Evolutionary conservation across 2,113 vertebrate genomes (phyloP).

Genomic region (Ammodytes dubius): DNA sequence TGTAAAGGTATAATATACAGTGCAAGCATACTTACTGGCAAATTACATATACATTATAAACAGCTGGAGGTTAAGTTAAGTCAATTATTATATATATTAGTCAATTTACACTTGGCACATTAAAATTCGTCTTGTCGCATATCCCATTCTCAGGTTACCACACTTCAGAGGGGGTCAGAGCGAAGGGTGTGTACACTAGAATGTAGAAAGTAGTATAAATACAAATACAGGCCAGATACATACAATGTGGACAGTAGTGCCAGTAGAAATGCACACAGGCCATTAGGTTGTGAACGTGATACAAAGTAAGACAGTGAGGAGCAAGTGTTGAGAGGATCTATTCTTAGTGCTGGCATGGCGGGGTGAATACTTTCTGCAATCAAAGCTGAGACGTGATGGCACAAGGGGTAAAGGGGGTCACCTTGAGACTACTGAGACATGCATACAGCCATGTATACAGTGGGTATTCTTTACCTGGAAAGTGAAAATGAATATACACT

Average conservation of each 20-base stretch:
- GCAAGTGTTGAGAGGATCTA: constrained; percentile 52
- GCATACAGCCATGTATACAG: neutral
- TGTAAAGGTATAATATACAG: too few species aligned
- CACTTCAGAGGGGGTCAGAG: too few species aligned
- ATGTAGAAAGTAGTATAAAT: constrained; percentile 26
- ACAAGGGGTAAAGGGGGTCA: constrained; percentile 44
- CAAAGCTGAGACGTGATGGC: constrained; percentile 16
- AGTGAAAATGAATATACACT: neutral
- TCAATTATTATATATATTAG: too few species aligned
- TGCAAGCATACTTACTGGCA: too few species aligned
- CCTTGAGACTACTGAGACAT: constrained; percentile 27
- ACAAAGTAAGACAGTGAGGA: constrained; percentile 19
- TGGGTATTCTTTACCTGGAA: neutral
- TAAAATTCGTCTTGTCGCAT: too few species aligned
- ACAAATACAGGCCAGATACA: constrained; percentile 1
- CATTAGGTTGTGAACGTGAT: constrained; percentile 25
- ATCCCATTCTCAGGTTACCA: too few species aligned
- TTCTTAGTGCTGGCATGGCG: constrained; percentile 51
- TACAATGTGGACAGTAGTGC: too few species aligned
- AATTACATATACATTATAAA: too few species aligned
- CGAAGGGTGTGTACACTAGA: too few species aligned
- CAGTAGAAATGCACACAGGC: too few species aligned
- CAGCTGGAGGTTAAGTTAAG: too few species aligned
- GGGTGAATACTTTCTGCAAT: constrained; percentile 48
- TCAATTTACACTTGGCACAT: too few species aligned